These are phyloP conservation scores for Theristicus caerulescens DNA, from an alignment of 2,113 vertebrate genomes.

Conservation along the genomic window DNA sequence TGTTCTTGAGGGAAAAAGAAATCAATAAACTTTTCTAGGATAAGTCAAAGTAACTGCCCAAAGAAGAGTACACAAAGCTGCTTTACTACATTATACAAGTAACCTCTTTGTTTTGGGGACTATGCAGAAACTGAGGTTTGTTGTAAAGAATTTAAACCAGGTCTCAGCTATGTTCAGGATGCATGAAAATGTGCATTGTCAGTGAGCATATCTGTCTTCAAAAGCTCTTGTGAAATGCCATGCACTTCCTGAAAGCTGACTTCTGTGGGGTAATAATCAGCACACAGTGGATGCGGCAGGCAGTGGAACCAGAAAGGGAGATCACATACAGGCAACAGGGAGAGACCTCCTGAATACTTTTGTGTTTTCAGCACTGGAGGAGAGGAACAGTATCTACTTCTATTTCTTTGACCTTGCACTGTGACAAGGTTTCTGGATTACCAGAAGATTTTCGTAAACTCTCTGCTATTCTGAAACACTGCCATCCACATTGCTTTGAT, in stretches of 20 bases:
- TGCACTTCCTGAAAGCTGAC: not conserved
- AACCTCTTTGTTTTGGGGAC: not conserved
- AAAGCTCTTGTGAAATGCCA: not conserved
- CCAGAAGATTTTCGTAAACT: not conserved
- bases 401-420: not conserved
- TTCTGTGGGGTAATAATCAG: not conserved
- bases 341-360: not conserved
- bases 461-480: not conserved
- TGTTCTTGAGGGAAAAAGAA: not conserved
- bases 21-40: not conserved
- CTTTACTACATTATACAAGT: not conserved
- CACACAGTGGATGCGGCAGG: rapidly evolving
- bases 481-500: not conserved
- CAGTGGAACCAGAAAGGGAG: not conserved
- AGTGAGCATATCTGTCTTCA: not conserved
- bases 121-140: not conserved
- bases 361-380: not conserved
- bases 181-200: not conserved
- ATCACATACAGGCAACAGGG: not conserved
- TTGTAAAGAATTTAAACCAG: not conserved
- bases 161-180: not conserved
- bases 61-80: not conserved
- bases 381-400: not conserved
- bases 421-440: not conserved
- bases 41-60: not conserved